These are phyloP conservation scores for Myotis brandtii DNA, from an alignment of 2,113 vertebrate genomes.

Conservation along the genomic window DNA sequence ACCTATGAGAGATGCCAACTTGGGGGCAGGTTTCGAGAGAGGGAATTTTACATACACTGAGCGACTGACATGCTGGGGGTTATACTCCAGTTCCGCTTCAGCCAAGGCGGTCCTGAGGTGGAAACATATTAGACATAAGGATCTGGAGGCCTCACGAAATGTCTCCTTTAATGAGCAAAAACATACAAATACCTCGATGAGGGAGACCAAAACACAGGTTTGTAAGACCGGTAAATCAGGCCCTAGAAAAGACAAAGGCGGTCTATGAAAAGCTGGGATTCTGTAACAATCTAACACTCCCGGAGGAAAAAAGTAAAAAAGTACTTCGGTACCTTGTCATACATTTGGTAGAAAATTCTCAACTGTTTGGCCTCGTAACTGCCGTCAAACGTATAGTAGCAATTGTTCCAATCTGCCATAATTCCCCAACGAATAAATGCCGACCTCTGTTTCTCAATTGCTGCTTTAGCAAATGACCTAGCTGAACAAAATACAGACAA, in stretches of 20 bases:
- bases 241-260: slow-evolving; percentile 84
- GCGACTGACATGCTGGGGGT: slow-evolving; percentile 93
- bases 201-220: slow-evolving; percentile 98
- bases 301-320: not conserved
- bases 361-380: slow-evolving; percentile 95
- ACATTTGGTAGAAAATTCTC: slow-evolving; percentile 94
- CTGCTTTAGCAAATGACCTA: slow-evolving; percentile 92
- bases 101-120: slow-evolving; percentile 93
- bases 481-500: slow-evolving; percentile 84
- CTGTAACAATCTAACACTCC: not conserved
- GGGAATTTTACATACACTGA: slow-evolving; percentile 94
- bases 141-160: not conserved
- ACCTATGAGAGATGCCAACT: slow-evolving; percentile 89
- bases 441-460: slow-evolving; percentile 92
- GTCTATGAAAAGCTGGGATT: not conserved
- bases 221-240: slow-evolving; percentile 95
- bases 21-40: slow-evolving; percentile 87
- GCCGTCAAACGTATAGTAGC: slow-evolving; percentile 93
- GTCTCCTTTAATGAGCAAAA: not conserved
- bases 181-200: slow-evolving; percentile 91
- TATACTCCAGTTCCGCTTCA: slow-evolving; percentile 97
- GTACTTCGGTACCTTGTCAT: slow-evolving; percentile 90
- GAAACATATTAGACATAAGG: not conserved
- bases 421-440: slow-evolving; percentile 97
- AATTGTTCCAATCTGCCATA: slow-evolving; percentile 97